These are phyloP conservation scores for Glossophaga mutica DNA, from an alignment of 2,797 vertebrate species.

Conservation along the genomic window DNA sequence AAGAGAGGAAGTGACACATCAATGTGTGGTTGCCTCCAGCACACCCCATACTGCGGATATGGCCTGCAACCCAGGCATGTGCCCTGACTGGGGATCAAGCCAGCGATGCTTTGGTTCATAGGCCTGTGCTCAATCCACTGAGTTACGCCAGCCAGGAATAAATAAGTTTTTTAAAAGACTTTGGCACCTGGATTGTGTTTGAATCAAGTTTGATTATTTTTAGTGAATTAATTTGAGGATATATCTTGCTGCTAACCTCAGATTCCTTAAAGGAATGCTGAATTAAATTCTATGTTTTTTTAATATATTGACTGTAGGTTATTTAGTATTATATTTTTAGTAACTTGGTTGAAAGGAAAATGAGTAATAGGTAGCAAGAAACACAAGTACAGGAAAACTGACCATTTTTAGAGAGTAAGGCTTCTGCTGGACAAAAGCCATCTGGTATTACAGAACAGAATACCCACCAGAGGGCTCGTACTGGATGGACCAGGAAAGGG, in stretches of 20 bases:
- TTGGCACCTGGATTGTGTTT: not conserved
- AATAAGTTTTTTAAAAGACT: not conserved
- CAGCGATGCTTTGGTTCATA: no score
- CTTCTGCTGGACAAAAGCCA: not conserved
- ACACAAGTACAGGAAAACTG: not conserved
- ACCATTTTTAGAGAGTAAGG: not conserved
- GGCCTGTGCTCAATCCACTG: no score
- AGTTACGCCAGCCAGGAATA: no score
- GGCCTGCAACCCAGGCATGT: no score
- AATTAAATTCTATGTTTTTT: slow-evolving; percentile 17
- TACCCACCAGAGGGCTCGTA: not conserved
- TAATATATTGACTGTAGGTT: slow-evolving; percentile 3
- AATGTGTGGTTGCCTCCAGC: no score
- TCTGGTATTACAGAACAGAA: not conserved
- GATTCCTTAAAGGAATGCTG: not conserved
- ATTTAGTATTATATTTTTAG: slow-evolving; percentile 31
- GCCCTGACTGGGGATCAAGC: no score
- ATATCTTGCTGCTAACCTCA: not conserved
- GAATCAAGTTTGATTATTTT: not conserved
- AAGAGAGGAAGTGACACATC: no score
- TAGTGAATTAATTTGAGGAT: not conserved
- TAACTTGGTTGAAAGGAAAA: slow-evolving; percentile 42
- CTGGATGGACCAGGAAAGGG: not conserved
- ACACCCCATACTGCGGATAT: no score
- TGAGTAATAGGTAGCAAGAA: slow-evolving; percentile 3